A percentile compares a stretch with the other conserved stretches of the same genome.
Conservation (phyloP, 2,113 vertebrate genomes). For the Tricholaema leucomelas region DNA sequence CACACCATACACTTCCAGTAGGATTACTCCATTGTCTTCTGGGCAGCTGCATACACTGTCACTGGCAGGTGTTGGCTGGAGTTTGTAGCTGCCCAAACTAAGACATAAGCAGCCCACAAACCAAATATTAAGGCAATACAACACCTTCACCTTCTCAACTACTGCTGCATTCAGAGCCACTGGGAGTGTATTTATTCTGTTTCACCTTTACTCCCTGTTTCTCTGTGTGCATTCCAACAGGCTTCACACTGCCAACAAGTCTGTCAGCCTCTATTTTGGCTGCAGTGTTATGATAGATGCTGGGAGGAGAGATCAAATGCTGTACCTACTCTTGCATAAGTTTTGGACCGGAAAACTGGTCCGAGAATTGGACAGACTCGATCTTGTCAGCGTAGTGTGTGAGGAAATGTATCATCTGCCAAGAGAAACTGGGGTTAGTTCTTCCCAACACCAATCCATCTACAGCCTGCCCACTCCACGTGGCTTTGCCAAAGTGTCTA, state of each 20-base stretch:
- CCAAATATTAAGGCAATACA: not conserved
- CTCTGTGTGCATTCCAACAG: not conserved
- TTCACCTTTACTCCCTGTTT: not conserved
- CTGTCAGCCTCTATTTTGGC: not conserved
- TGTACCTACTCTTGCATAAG: conserved; percentile 98
- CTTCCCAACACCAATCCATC: not conserved
- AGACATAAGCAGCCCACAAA: not conserved
- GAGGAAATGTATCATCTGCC: conserved; percentile 96
- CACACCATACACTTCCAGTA: rapidly evolving
- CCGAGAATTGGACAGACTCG: conserved; percentile 98
- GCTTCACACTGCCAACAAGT: not conserved
- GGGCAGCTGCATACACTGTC: not conserved
- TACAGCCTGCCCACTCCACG: not conserved
- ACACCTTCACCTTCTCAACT: not conserved
- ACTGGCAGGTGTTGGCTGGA: not conserved
- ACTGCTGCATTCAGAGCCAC: not conserved
- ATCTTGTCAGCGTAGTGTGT: conserved; percentile 97
- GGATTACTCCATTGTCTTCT: not conserved
- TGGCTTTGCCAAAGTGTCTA: not conserved
- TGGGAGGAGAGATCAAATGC: not conserved
- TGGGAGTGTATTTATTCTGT: not conserved
- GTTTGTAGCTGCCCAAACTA: not conserved
- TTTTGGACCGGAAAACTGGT: conserved; percentile 99
- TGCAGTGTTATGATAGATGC: not conserved
- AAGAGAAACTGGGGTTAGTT: conserved; percentile 30